Evolutionary conservation across 2,888 invertebrate genomes (phyloP), one percentile per base, ranked within the genome.

Genomic region (Phengaris alcon): DNA sequence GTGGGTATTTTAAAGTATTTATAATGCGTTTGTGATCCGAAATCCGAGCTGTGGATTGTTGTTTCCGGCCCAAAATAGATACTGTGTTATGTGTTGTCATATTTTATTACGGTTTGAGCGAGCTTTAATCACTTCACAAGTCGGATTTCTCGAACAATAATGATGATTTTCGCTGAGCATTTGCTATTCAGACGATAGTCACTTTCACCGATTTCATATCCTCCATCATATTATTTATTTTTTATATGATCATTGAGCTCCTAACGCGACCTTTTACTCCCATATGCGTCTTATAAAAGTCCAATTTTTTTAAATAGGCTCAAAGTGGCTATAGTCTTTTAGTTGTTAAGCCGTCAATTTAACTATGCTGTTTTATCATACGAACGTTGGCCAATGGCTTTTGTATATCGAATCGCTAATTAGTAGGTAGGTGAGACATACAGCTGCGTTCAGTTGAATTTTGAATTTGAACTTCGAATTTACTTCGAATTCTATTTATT

Each of bases 341-440:
- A 79, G 78, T 78, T 76, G 74, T 77, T 79, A 80, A 80, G 80
- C 79, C 79, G 79, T 79, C 79, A 79, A 79, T 76, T 79, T 77
- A 75, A 64, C 76, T 77, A 75, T 76, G 77, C 78, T 76, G 77
- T 72, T 72, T 57, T 55, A 68, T 55, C n/a, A 10, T 55, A 64
- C 85, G 88, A 75, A 84, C 85, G 87, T 89, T 88, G 87, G 86
- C 85, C 87, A 86, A 79, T 84, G 88, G 90, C 89, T 88, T 90
- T 87, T 89, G 87, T 88, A 90, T 79, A 72, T 78, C 77, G 76
- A 80, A 86, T 88, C 86, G 90, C 90, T 88, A 86, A 86, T 76
- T 90, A 91, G 90, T 83, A 87, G 86, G 86, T 90, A 90, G 88
- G 86, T 85, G 86, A 85, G 83, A 86, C 87, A 85, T 84, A 87